Base-by-base conservation (phyloP, 2,797 vertebrate species). In the Okamejei kenojei region DNA sequence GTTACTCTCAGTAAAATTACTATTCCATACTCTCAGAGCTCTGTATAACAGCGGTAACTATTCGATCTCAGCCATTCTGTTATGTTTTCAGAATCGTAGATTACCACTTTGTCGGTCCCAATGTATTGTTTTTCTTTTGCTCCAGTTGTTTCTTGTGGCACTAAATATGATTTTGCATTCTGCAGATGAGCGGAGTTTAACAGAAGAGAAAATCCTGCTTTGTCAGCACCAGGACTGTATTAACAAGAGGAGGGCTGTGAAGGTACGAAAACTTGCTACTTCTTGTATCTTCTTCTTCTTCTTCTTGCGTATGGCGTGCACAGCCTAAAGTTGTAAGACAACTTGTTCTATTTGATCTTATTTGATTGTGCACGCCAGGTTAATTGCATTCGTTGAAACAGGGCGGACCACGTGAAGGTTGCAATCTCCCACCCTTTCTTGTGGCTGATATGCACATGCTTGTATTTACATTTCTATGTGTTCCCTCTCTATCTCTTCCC, bases 191-290 rank as follows among this genome's bases (percentile, higher is more conserved):
- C 97, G 96, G 95, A 95, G 96, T 0, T 95, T 94, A 15, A 96
- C 95, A 0, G 97, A 98, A 94, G 98, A 98, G 94, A 96, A 97
- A 71, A 96, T 94, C 93, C 97, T 97, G 93, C 94, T 91, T 93
- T 99, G 98, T 95, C 98, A 98, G 96, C 97, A 97, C 93, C 97
- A 97, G 0, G 95, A 97, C 95, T 98, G 98, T 94, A 88, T 96
- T 0, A 96, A 98, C 93, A 97, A 96, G 93, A 95, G 97, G 81
- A 96, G 97, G 19, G 98, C 97, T 0, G 95, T 96, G 35, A 98
- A 99, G 98, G 98, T 99, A 97, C 95, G 95, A 94, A 13, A 0
- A 19, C 90, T 86, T 86, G 74, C 54, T 32, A 38, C 32, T 23
- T 17, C 17, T 76, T 80, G 9, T n/a, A 63, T 10, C 84, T 23